phyloP scores from a whole-genome alignment of 2,888 invertebrate species.

The Hetaerina titia region DNA sequence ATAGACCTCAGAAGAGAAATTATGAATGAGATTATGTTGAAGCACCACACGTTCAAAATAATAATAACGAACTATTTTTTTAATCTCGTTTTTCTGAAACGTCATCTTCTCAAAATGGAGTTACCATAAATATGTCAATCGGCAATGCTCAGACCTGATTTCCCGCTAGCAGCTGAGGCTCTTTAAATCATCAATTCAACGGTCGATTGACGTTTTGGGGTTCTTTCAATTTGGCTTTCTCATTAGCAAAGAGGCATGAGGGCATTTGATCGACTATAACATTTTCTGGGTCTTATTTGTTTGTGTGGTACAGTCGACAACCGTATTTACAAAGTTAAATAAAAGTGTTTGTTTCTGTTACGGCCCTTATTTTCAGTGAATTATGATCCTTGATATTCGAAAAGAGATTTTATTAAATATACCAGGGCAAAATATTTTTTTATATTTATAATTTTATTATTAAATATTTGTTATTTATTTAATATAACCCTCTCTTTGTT shows the following conservation, averaged over 20 bases:
- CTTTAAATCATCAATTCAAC: background rate
- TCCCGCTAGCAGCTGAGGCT: too few species aligned
- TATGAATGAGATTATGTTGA: too few species aligned
- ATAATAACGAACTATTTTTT: too few species aligned
- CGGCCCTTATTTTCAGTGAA: background rate
- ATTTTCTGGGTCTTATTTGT: background rate
- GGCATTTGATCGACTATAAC: background rate
- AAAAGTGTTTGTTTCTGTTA: background rate
- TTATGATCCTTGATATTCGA: background rate
- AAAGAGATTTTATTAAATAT: background rate
- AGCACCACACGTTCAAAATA: too few species aligned
- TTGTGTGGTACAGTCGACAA: too few species aligned
- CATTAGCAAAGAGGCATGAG: background rate
- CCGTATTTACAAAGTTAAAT: background rate
- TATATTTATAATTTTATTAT: background rate
- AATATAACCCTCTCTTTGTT: too few species aligned
- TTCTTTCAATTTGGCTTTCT: background rate
- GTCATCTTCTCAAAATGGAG: too few species aligned
- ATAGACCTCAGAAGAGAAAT: too few species aligned
- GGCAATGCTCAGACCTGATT: too few species aligned
- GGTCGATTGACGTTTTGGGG: background rate
- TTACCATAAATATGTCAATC: too few species aligned
- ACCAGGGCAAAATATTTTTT: background rate
- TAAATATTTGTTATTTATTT: too few species aligned
- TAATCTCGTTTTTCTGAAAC: too few species aligned